Base-by-base conservation (phyloP, 1,140 invertebrate genomes). In the Tetraneura akinire region DNA sequence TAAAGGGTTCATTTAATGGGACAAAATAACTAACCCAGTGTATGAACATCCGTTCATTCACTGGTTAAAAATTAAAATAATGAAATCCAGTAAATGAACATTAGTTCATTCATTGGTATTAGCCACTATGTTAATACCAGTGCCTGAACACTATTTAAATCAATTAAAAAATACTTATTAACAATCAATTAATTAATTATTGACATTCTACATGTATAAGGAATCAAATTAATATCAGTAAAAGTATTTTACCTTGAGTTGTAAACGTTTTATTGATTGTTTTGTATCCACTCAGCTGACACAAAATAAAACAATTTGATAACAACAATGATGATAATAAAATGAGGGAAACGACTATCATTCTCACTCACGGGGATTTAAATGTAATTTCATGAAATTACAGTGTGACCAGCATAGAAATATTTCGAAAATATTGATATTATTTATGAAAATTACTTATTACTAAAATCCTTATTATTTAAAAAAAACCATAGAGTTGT, bases 191-290 rank as follows among this genome's bases (percentile, higher is more conserved):
- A 62, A 62, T 62, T 29, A 16, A 62, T 32, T 0, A 62, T 29
- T 62, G 26, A 1, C 26, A 32, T 62, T 32, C 18, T 32, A 62
- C 9, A 16, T 62, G 4, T 62, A 18, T 18, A 9, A 32, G 26
- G 26, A 62, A 62, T 62, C 26, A 62, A 62, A 62, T 32, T 32
- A 62, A 62, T 62, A 62, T 62, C 29, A 32, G 6, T 62, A 32
- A 8, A 32, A 32, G 16, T 62, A 32, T 62, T 26, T 62, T 62
- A 62, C 57, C 16, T 62, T 9, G 6, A 18, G 16, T 62, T 32
- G 57, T 29, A 62, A 26, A 18, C 6, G 57, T 62, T 32, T 9
- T 0, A 62, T n/a, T n/a, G n/a, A n/a, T n/a, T n/a, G n/a, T n/a
- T n/a, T n/a, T n/a, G n/a, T n/a, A 18, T 62, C 14, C 8, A 32